These are phyloP conservation scores for Teleiodes luculella DNA, from an alignment of 2,888 invertebrate genomes.

Conservation along the genomic window DNA sequence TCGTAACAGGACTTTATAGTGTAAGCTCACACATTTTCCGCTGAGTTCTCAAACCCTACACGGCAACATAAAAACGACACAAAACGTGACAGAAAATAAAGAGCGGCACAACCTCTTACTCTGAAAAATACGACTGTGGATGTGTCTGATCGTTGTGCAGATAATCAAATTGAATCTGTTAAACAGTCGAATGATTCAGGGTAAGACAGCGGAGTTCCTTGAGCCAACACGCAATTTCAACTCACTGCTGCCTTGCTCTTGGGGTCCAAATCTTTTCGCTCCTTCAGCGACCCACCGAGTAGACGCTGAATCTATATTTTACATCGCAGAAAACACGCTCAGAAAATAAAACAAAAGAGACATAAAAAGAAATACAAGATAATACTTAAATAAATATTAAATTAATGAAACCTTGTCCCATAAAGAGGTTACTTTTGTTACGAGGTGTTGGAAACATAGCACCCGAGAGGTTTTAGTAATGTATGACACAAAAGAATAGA, in stretches of 20 bases:
- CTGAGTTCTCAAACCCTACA: not conserved
- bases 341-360: conserved; percentile 42
- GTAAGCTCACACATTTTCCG: not conserved
- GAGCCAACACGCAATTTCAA: conserved; percentile 33
- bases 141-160: too few species aligned
- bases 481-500: too few species aligned
- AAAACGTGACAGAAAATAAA: conserved; percentile 11
- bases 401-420: conserved; percentile 12
- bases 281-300: conserved; percentile 83
- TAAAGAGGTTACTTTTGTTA: not conserved
- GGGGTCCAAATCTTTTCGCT: conserved; percentile 82
- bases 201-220: conserved; percentile 24
- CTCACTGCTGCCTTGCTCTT: conserved; percentile 84
- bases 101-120: conserved; percentile 27
- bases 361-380: conserved; percentile 26
- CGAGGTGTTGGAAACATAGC: not conserved
- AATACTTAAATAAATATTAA: conserved; percentile 32
- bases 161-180: not conserved
- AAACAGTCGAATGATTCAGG: conserved; percentile 14
- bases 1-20: not conserved
- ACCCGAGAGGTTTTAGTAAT: too few species aligned
- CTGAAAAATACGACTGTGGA: conserved; percentile 1
- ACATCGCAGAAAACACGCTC: conserved; percentile 48
- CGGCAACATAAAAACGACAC: conserved; percentile 10
- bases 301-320: conserved; percentile 83